Evolutionary conservation across 1,140 invertebrate species (phyloP).

Genomic region (Gonioctena quinquepunctata): DNA sequence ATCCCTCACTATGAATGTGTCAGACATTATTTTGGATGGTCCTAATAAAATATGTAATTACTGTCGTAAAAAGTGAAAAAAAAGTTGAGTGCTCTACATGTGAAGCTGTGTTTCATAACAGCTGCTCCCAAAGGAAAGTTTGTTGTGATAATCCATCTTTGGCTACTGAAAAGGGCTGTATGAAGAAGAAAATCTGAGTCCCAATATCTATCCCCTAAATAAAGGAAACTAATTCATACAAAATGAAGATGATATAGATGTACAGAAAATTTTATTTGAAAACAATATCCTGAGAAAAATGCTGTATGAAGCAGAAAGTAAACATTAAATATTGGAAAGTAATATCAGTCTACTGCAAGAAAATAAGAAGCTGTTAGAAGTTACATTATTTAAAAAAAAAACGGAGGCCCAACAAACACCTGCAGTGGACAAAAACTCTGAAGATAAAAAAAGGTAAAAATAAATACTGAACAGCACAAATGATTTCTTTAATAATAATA

Average conservation of each 20-base stretch:
- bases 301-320: neutral
- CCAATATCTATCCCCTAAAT: neutral
- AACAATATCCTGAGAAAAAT: constrained; percentile 1
- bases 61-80: constrained; percentile 5
- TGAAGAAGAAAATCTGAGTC: neutral
- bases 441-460: neutral
- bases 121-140: neutral
- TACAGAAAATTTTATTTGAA: neutral
- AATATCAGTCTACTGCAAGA: neutral
- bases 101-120: no score
- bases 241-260: neutral
- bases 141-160: constrained; percentile 5
- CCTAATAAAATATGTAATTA: neutral
- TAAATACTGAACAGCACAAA: neutral
- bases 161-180: neutral
- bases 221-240: neutral
- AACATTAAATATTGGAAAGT: neutral
- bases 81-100: no score
- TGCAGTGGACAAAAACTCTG: neutral
- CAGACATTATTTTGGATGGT: neutral
- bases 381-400: neutral
- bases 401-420: neutral
- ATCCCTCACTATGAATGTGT: no score
- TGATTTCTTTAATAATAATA: neutral
- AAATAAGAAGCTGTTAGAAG: neutral